Conservation (phyloP, 2,888 invertebrate species). For the Nomada lathburiana region DNA sequence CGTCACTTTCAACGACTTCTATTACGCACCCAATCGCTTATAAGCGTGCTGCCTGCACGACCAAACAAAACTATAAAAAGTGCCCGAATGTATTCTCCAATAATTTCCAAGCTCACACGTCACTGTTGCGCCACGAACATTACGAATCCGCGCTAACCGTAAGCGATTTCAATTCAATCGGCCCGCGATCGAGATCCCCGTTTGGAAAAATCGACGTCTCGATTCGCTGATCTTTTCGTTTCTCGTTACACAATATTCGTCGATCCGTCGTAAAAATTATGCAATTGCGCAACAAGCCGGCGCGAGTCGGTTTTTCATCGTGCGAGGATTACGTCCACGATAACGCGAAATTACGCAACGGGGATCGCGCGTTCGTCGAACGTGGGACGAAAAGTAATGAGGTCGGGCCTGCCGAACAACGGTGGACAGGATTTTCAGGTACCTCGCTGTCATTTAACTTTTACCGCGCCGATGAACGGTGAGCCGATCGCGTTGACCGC, state of each 20-base stretch:
- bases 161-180: neutral
- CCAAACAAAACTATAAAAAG: too few relatives aligned
- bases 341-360: slow-evolving; percentile 53
- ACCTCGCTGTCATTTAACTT: neutral
- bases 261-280: slow-evolving; percentile 34
- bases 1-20: too few relatives aligned
- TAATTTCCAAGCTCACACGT: neutral
- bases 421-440: neutral
- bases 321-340: slow-evolving; percentile 43
- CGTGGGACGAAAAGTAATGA: slow-evolving; percentile 49
- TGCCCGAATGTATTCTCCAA: too few relatives aligned
- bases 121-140: neutral
- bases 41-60: too few relatives aligned
- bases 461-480: neutral
- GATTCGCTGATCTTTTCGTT: slow-evolving; percentile 39
- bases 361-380: neutral
- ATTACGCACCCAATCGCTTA: too few relatives aligned
- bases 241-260: slow-evolving; percentile 31
- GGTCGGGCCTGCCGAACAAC: neutral
- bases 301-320: slow-evolving; percentile 18
- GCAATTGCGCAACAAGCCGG: slow-evolving; percentile 12
- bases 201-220: neutral
- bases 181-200: neutral
- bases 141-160: neutral
- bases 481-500: neutral